These are phyloP conservation scores for Pontoporia blainvillei DNA, from an alignment of 2,113 vertebrate genomes.

Conservation along the genomic window DNA sequence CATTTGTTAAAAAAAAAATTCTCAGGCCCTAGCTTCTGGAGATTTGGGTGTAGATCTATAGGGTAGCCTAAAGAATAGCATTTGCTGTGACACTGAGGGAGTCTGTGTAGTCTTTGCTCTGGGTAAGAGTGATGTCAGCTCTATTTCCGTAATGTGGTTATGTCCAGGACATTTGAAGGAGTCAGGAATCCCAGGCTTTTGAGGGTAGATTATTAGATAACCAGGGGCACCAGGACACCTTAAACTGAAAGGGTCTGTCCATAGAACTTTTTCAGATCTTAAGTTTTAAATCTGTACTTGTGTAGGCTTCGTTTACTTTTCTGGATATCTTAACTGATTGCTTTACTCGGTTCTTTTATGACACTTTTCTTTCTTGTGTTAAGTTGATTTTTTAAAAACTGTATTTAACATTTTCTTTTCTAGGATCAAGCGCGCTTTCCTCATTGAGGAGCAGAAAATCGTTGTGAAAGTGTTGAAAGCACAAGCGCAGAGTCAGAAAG, in stretches of 20 bases:
- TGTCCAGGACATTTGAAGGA: not conserved
- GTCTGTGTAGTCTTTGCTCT: not conserved
- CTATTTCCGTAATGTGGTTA: not conserved
- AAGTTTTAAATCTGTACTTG: not conserved
- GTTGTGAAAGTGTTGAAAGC: slow-evolving; percentile 99
- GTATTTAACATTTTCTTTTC: not conserved
- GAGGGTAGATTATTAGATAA: not conserved
- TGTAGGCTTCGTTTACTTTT: not conserved
- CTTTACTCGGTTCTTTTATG: not conserved
- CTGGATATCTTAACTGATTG: not conserved
- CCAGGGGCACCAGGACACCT: not conserved
- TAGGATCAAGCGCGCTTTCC: slow-evolving; percentile 99
- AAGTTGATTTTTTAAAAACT: not conserved
- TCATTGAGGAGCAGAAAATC: slow-evolving; percentile 99
- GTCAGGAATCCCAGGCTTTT: not conserved
- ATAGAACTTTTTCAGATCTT: not conserved
- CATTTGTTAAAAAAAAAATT: not conserved
- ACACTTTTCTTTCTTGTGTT: not conserved
- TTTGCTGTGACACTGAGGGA: not conserved
- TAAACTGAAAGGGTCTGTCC: not conserved
- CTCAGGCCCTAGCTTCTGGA: not conserved
- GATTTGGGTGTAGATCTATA: not conserved
- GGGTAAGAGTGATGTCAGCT: not conserved
- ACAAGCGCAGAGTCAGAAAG: slow-evolving; percentile 99
- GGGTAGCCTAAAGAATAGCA: not conserved